phyloP scores from a whole-genome alignment of 2,797 vertebrate species.

The Perodicticus potto region DNA sequence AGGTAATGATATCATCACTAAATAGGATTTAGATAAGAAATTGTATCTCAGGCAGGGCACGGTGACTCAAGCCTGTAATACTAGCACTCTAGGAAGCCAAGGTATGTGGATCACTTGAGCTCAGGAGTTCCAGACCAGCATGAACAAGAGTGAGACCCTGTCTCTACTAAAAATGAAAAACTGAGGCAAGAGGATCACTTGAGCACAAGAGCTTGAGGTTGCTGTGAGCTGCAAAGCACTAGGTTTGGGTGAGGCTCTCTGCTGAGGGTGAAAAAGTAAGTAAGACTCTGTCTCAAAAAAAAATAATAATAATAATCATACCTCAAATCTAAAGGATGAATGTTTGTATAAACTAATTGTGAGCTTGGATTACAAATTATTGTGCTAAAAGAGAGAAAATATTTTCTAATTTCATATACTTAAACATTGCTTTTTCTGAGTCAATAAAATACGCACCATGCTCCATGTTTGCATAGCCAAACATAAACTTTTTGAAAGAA shows the following conservation, averaged over 20 bases:
- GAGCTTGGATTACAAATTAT: background rate
- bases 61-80: too few species aligned
- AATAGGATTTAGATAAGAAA: conserved; percentile 45
- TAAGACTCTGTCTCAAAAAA: too few species aligned
- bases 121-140: too few species aligned
- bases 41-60: background rate
- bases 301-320: background rate
- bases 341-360: background rate
- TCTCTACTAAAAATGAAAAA: too few species aligned
- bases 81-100: too few species aligned
- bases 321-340: background rate
- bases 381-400: conserved; percentile 37
- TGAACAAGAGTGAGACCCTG: too few species aligned
- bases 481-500: background rate
- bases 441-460: background rate
- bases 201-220: too few species aligned
- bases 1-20: conserved; percentile 18
- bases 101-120: too few species aligned
- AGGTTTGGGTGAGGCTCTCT: too few species aligned
- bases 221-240: too few species aligned
- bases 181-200: too few species aligned
- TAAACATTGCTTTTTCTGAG: background rate
- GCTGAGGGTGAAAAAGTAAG: too few species aligned
- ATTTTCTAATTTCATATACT: background rate
- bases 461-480: background rate